Base-by-base conservation (phyloP, 2,113 vertebrate species). In the Crypturellus undulatus region DNA sequence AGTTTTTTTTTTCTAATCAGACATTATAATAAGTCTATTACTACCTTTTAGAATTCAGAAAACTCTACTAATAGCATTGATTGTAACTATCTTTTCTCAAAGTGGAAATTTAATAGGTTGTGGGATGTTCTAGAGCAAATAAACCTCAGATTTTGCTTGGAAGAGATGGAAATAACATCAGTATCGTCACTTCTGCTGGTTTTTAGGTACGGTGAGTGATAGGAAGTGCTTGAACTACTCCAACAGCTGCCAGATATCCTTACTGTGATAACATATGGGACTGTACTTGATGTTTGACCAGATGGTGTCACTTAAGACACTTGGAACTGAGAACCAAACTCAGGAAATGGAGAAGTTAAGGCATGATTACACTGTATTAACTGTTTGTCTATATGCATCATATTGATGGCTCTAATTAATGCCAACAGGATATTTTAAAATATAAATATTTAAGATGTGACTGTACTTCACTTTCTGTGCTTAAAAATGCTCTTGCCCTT, bases 351-450 rank as follows among this genome's bases (percentile, higher is more conserved):
- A 94, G 72, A 95, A 91, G 71, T 95, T 92, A 83, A 94, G 72
- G 94, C 84, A 95, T 94, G 94, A 83, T 95, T 97, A 70, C 89
- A 45, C 91, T 63, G 42, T 83, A 79, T 90, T 94, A 94, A 85
- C 54, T 94, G 79, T 94, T 91, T 86, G 38, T 94, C 79, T 10
- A 22, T 80, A 63, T 68, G 40, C 64, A 83, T 92, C 1, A 1
- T 73, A 78, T 47, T 87, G 90, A 80, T 6, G 5, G 22, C 68
- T 85, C 71, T 88, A 83, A 87, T 85, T 73, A 93, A 87, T 91
- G 84, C 45, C 64, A 89, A 77, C 78, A 89, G 36, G 21, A 42
- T 83, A 36, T 87, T 85, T 87, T 19, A 84, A 82, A 82, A 62
- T 43, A 69, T 17, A 59, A 76, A 42, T 79, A 16, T 87, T 76